phyloP scores from a whole-genome alignment of 2,113 vertebrate genomes.

The Cyanoliseus patagonus region DNA sequence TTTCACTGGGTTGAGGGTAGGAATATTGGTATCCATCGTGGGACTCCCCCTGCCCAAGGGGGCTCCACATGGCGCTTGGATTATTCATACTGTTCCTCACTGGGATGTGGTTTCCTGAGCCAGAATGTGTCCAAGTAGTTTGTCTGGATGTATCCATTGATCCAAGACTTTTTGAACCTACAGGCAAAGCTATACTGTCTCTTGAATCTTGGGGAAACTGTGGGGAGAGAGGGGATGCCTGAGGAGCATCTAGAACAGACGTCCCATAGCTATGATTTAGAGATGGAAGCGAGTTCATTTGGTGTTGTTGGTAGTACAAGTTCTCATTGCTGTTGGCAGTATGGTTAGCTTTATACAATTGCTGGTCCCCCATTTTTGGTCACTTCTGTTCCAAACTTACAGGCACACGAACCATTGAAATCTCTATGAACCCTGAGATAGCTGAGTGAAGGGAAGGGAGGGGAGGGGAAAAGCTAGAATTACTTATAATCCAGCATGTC shows the following conservation, averaged over 20 bases:
- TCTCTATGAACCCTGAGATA: conserved; percentile 78
- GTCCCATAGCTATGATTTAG: conserved; percentile 79
- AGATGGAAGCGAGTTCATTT: conserved; percentile 70
- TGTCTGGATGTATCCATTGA: conserved; percentile 76
- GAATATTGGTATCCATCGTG: conserved; percentile 74
- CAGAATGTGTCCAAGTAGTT: conserved; percentile 74
- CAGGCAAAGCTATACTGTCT: conserved; percentile 72
- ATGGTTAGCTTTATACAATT: conserved; percentile 82
- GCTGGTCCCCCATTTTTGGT: conserved; percentile 84
- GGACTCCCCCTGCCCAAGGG: conserved; percentile 72
- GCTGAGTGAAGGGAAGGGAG: conserved; percentile 41
- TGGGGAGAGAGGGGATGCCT: conserved; percentile 80
- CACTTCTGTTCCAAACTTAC: conserved; percentile 64
- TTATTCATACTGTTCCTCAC: conserved; percentile 70
- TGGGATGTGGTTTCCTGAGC: conserved; percentile 78
- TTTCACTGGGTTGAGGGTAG: conserved; percentile 73
- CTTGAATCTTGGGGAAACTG: conserved; percentile 80
- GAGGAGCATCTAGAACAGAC: conserved; percentile 74
- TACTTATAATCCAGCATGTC: conserved; percentile 71
- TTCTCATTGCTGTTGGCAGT: conserved; percentile 75
- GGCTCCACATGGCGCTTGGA: conserved; percentile 77
- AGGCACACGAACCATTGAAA: conserved; percentile 77
- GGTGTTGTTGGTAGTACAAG: conserved; percentile 80
- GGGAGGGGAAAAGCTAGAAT: conserved; percentile 8
- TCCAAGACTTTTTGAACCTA: conserved; percentile 76